Percentiles rank a stretch among this genome's conserved stretches.
Evolutionary conservation across 2,888 invertebrate species (phyloP).

Genomic region (Chloroclystis v-ata): DNA sequence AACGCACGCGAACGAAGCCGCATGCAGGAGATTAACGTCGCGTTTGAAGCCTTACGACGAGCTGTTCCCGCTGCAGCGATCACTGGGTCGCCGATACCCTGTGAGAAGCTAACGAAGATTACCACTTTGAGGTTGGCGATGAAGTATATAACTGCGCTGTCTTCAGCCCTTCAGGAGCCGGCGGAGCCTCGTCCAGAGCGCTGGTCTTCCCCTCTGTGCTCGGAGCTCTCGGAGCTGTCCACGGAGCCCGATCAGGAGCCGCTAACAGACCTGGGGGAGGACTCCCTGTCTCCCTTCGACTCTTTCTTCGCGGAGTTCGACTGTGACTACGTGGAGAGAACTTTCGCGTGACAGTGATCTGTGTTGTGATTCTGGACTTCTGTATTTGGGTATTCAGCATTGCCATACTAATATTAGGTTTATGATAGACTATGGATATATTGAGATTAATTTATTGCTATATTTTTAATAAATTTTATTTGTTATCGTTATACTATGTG

Average conservation of each 20-base stretch:
- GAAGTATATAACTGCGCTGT: conserved; percentile 89
- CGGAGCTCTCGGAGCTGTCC: conserved; percentile 76
- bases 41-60: conserved; percentile 88
- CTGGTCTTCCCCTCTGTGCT: conserved; percentile 70
- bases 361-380: conserved; percentile 41
- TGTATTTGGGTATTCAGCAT: conserved; percentile 56
- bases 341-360: conserved; percentile 66
- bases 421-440: conserved; percentile 46
- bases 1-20: conserved; percentile 91
- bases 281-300: conserved; percentile 79
- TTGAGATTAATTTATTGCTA: conserved; percentile 56
- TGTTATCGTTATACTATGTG: conserved; percentile 57
- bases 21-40: conserved; percentile 93
- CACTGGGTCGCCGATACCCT: conserved; percentile 74
- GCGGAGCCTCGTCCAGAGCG: conserved; percentile 47
- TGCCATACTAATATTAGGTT: conserved; percentile 72
- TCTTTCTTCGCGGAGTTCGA: conserved; percentile 74
- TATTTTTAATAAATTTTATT: conserved; percentile 66
- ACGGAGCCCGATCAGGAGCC: conserved; percentile 69
- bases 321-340: conserved; percentile 69
- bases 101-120: conserved; percentile 92
- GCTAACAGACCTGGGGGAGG: conserved; percentile 70
- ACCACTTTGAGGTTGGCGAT: conserved; percentile 91
- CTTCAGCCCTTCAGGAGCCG: conserved; percentile 79
- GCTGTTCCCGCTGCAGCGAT: conserved; percentile 83